A percentile compares a stretch with the other conserved stretches of the same genome.
Evolutionary conservation across 30 jellyfish, hydroid and myxozoan genomes (phyloP).

Genomic region (Rhopilema esculentum): DNA sequence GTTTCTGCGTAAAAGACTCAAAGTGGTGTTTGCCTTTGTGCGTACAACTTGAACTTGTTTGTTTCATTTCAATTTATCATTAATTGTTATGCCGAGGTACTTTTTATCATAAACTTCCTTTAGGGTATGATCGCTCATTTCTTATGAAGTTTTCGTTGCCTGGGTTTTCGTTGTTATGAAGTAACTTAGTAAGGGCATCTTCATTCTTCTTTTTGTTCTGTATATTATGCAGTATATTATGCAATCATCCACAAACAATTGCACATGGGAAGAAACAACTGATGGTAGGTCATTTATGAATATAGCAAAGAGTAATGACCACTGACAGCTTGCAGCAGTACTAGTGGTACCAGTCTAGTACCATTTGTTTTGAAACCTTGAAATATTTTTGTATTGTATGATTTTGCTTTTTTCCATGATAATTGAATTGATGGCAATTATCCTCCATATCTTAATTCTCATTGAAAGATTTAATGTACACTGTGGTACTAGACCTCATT

Average conservation of each 20-base stretch:
- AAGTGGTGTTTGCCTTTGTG: constrained; percentile 50
- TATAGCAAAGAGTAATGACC: constrained; percentile 44
- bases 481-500: too few relatives aligned
- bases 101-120: constrained; percentile 19
- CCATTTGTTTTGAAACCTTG: too few relatives aligned
- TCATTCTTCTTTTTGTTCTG: neutral
- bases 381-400: too few relatives aligned
- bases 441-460: too few relatives aligned
- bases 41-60: constrained; percentile 19
- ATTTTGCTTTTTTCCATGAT: too few relatives aligned
- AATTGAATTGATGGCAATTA: too few relatives aligned
- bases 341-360: too few relatives aligned
- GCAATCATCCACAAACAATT: constrained; percentile 44
- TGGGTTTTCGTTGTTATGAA: neutral
- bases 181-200: constrained; percentile 13
- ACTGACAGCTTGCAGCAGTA: too few relatives aligned
- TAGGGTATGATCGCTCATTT: constrained; percentile 33
- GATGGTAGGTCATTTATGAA: constrained; percentile 41
- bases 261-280: neutral
- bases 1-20: constrained; percentile 33
- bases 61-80: constrained; percentile 22
- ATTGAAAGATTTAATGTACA: too few relatives aligned
- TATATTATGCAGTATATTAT: constrained; percentile 17
- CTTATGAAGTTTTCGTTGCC: constrained; percentile 8
- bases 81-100: constrained; percentile 13